These are phyloP conservation scores for Tolypeutes matacus DNA, from an alignment of 2,797 vertebrate genomes.

Conservation along the genomic window DNA sequence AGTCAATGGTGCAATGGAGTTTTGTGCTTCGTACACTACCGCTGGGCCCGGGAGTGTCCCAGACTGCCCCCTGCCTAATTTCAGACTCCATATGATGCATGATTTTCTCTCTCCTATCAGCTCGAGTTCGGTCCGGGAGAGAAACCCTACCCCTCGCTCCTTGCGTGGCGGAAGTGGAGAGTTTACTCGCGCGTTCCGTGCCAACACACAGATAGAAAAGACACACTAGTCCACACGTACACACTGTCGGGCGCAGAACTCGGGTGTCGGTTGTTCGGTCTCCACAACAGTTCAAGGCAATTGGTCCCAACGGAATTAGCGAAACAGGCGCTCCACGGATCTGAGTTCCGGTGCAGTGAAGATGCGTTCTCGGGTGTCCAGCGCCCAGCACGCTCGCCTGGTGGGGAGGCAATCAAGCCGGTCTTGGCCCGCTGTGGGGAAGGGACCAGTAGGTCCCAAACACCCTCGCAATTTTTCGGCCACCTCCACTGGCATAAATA, in stretches of 20 bases:
- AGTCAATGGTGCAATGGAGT: background rate
- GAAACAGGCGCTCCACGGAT: fast-evolving
- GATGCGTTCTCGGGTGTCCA: fast-evolving
- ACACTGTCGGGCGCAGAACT: background rate
- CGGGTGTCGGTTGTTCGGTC: background rate
- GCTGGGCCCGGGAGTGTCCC: background rate
- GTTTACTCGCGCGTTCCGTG: fast-evolving
- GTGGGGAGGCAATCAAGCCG: background rate
- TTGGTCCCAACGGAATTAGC: background rate
- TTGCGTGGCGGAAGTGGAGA: fast-evolving
- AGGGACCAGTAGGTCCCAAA: background rate
- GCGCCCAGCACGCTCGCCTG: fast-evolving
- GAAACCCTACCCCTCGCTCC: background rate
- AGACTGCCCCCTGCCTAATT: background rate
- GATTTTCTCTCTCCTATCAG: background rate
- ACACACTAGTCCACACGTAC: background rate
- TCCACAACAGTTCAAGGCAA: background rate
- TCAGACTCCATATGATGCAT: background rate
- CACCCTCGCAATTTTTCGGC: background rate
- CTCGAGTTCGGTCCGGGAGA: background rate
- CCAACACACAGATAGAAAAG: background rate
- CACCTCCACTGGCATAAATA: background rate
- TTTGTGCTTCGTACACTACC: background rate
- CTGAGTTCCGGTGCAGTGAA: fast-evolving
- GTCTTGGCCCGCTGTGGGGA: too few species aligned